A percentile compares a stretch with the other conserved stretches of the same genome.
Conservation (phyloP, 1,140 invertebrate species). For the Bombyx mandarina region DNA sequence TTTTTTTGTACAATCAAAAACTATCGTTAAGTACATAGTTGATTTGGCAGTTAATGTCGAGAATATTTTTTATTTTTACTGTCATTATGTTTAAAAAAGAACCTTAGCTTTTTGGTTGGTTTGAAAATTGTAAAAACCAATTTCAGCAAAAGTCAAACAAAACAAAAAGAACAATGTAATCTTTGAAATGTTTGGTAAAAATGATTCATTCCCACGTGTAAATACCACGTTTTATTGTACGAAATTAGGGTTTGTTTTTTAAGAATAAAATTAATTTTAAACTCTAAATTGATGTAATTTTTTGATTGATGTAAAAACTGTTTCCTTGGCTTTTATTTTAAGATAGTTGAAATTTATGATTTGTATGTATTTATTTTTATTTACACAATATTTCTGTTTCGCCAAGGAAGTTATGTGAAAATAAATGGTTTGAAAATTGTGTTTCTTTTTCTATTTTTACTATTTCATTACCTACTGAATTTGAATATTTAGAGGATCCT, state of each 20-base stretch:
- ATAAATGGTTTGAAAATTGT: too few relatives aligned
- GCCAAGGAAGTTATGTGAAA: too few relatives aligned
- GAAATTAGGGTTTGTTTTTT: not conserved
- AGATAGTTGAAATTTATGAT: too few relatives aligned
- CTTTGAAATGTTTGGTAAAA: not conserved
- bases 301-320: not conserved
- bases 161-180: not conserved
- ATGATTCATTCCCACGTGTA: slow-evolving; percentile 59
- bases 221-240: slow-evolving; percentile 42
- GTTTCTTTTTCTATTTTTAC: not conserved
- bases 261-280: not conserved
- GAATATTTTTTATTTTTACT: not conserved
- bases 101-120: not conserved
- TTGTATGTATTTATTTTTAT: too few relatives aligned
- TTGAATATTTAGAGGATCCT: not conserved
- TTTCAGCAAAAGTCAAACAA: not conserved
- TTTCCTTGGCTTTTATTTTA: not conserved
- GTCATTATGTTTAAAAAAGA: not conserved
- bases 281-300: not conserved
- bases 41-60: not conserved
- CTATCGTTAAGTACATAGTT: not conserved
- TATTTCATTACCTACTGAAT: not conserved
- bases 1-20: too few relatives aligned
- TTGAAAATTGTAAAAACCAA: slow-evolving; percentile 1
- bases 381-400: too few relatives aligned